These are phyloP conservation scores for Eurytoma californica DNA, from an alignment of 2,888 invertebrate genomes.

Conservation along the genomic window DNA sequence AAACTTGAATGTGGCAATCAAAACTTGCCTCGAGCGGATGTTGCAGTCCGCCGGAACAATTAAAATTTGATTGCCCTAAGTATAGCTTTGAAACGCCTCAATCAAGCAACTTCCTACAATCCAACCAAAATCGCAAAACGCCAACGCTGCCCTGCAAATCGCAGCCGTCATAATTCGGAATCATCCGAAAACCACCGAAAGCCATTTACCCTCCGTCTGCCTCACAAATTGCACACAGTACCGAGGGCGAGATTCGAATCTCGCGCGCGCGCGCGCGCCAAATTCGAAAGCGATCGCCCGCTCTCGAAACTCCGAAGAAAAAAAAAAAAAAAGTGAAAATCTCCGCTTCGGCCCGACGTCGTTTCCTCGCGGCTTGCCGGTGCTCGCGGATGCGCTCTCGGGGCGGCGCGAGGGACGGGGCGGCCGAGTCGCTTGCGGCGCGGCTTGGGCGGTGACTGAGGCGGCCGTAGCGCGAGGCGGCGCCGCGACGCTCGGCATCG, in stretches of 20 bases:
- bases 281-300: not conserved
- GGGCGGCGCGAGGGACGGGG: not conserved
- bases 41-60: not conserved
- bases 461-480: constrained; percentile 57
- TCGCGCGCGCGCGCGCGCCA: constrained; percentile 39
- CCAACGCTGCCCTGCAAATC: not conserved
- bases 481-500: constrained; percentile 67
- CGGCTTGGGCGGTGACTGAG: constrained; percentile 72
- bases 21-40: not conserved
- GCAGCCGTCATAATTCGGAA: not conserved
- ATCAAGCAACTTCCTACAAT: not conserved
- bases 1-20: not conserved
- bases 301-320: too few relatives aligned
- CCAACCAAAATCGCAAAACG: not conserved
- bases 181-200: not conserved
- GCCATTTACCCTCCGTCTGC: not conserved
- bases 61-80: constrained; percentile 1
- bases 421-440: constrained; percentile 59
- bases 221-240: constrained; percentile 9
- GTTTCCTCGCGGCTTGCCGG: not conserved
- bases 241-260: constrained; percentile 25
- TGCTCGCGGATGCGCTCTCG: not conserved
- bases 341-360: too few relatives aligned
- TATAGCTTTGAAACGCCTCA: too few relatives aligned
- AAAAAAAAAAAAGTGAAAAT: not conserved